Conservation (phyloP, 2,888 invertebrate genomes). For the Dolomedes plantarius region DNA sequence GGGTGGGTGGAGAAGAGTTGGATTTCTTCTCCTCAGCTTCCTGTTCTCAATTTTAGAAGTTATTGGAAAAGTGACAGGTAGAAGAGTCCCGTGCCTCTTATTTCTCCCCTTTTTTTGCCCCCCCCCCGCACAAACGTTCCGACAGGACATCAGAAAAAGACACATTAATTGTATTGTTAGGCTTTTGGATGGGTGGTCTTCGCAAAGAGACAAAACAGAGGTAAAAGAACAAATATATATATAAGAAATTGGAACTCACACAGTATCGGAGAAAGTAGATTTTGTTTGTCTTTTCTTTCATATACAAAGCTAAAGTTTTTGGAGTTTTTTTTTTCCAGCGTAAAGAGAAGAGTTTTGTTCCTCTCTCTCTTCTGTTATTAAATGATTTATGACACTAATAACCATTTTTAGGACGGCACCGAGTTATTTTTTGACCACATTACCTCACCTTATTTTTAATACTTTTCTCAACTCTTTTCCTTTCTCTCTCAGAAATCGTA, state of each 20-base stretch:
- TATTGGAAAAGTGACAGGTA: constrained; percentile 71
- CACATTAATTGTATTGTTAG: constrained; percentile 72
- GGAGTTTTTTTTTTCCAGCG: constrained; percentile 3
- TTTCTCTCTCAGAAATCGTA: no score
- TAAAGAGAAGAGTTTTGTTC: constrained; percentile 39
- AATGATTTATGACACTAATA: constrained; percentile 53
- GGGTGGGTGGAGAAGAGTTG: constrained; percentile 7
- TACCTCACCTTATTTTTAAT: no score
- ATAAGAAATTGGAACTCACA: constrained; percentile 61
- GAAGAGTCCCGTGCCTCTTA: constrained; percentile 60
- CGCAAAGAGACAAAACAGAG: constrained; percentile 37
- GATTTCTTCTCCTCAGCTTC: constrained; percentile 38
- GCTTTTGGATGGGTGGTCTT: constrained; percentile 66
- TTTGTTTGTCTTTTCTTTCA: constrained; percentile 16
- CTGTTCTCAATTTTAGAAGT: constrained; percentile 72
- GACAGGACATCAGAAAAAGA: constrained; percentile 67
- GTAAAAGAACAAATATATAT: constrained; percentile 70
- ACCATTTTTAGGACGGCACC: not conserved
- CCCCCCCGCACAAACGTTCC: constrained; percentile 25
- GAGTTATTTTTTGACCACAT: not conserved
- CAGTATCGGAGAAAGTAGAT: constrained; percentile 36
- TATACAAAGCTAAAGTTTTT: constrained; percentile 20
- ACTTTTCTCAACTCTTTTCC: no score
- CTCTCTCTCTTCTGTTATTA: constrained; percentile 37
- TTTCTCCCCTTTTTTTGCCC: constrained; percentile 36